phyloP scores from a whole-genome alignment of 1,140 invertebrate genomes.

The Apis mellifera region DNA sequence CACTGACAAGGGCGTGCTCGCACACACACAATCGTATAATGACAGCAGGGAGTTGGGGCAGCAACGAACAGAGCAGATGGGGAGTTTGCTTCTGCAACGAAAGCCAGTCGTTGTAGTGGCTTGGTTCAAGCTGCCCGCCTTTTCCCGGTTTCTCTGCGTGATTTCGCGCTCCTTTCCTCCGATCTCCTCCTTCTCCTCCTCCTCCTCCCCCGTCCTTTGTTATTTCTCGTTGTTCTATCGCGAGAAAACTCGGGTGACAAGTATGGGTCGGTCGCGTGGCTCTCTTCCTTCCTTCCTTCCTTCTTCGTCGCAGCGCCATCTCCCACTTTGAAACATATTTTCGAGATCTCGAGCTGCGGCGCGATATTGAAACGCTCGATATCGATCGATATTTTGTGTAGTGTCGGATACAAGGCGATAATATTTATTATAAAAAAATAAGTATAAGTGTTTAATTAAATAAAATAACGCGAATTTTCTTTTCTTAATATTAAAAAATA shows the following conservation, averaged over 20 bases:
- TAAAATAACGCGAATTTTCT: background rate
- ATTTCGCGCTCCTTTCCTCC: conserved; percentile 40
- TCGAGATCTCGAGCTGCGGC: conserved; percentile 35
- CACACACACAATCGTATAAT: conserved; percentile 61
- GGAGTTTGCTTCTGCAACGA: conserved; percentile 70
- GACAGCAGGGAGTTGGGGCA: conserved; percentile 70
- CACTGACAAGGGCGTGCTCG: conserved; percentile 56
- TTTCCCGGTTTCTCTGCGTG: conserved; percentile 62
- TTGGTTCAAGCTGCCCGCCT: conserved; percentile 75
- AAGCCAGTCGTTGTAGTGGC: conserved; percentile 76
- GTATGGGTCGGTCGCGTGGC: conserved; percentile 39
- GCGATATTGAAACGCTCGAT: conserved; percentile 10
- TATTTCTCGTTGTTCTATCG: conserved; percentile 28
- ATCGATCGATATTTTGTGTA: background rate
- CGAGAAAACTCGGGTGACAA: conserved; percentile 32
- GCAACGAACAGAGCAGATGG: conserved; percentile 69
- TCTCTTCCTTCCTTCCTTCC: conserved; percentile 41
- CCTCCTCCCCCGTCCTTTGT: background rate
- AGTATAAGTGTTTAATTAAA: background rate
- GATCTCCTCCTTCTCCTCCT: background rate
- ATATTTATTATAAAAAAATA: background rate
- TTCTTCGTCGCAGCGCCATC: conserved; percentile 15
- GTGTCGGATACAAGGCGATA: background rate
- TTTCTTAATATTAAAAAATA: background rate
- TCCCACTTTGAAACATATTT: background rate